Conservation (phyloP, 2,888 invertebrate genomes). For the Drosophila austrosaltans region DNA sequence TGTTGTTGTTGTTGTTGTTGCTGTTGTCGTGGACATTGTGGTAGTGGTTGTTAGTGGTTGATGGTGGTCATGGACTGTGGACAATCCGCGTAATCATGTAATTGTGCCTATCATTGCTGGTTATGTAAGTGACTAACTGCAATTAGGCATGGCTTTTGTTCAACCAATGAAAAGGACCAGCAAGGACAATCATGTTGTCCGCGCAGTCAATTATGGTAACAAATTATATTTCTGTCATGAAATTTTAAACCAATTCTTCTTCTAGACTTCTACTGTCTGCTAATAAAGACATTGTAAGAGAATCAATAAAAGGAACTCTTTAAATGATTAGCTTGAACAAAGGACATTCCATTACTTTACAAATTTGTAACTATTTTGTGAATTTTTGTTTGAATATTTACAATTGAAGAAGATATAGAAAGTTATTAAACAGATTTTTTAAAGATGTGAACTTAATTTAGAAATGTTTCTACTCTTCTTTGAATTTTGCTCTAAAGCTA, state of each 20-base stretch:
- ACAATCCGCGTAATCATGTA: slow-evolving; percentile 63
- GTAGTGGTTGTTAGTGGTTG: no score
- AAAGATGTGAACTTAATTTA: no score
- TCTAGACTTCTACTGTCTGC: neutral
- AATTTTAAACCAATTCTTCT: slow-evolving; percentile 36
- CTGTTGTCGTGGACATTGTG: slow-evolving; percentile 3
- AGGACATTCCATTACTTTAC: no score
- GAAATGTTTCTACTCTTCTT: no score
- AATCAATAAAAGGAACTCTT: no score
- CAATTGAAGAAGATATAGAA: no score
- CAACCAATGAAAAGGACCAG: slow-evolving; percentile 12
- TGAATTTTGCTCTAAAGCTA: no score
- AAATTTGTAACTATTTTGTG: no score
- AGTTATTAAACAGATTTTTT: no score
- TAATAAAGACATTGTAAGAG: neutral
- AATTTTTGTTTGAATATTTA: no score
- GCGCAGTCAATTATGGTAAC: slow-evolving; percentile 45
- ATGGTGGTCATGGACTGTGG: slow-evolving; percentile 19
- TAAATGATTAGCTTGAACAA: no score
- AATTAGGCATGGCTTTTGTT: slow-evolving; percentile 51
- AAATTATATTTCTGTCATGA: slow-evolving; percentile 51
- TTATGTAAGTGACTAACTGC: slow-evolving; percentile 63
- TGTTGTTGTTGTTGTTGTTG: slow-evolving; percentile 21
- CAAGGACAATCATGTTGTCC: slow-evolving; percentile 57
- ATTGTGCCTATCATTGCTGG: slow-evolving; percentile 57